Evolutionary conservation across 2,797 vertebrate genomes (phyloP), one percentile per base, ranked within the genome.

Genomic region (Pseudopleuronectes americanus): DNA sequence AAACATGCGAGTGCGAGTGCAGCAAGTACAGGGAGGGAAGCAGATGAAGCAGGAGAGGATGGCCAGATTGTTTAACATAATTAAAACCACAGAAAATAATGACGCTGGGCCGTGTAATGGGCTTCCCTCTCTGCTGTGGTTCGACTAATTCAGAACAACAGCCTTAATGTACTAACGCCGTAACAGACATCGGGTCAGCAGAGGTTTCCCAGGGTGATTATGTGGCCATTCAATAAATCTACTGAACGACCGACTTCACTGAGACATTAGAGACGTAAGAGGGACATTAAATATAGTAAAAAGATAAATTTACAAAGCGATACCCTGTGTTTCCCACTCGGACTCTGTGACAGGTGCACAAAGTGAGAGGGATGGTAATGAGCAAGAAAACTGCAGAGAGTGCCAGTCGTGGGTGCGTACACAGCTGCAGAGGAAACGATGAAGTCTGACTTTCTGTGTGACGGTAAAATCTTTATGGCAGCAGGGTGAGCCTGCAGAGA

Each of bases 31-130:
- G 38, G 14, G 71, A 43, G 65, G 59, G 55, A 57, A 47, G 4
- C 1, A 45, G 73, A 77, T 16, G 66, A 70, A 63, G 56, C 53
- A 17, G 68, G 57, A 31, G 59, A 81, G 62, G 58, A 45, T 76
- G 77, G 12, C 58, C 57, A 61, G 64, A 41, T 47, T 61, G 74
- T 84, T 88, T 80, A 81, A 86, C 73, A 68, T 81, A 69, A 92
- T 90, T 87, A 84, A 77, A 81, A 76, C 54, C 63, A 68, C 55
- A 59, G 64, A 81, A 80, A 83, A 80, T 43, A 82, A 81, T 71
- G 54, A 79, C 19, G 79, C 9, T 8, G 6, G 66, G 69, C 68
- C 49, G 60, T 51, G 47, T 83, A 87, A 90, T 76, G 83, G 86
- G 72, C 71, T 75, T 72, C 76, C 67, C 55, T 70, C 79, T 76